Percentiles rank a stretch among this genome's conserved stretches.
These are phyloP conservation scores for Acanthopleura granulata DNA, from an alignment of 2,888 invertebrate genomes.

Conservation along the genomic window DNA sequence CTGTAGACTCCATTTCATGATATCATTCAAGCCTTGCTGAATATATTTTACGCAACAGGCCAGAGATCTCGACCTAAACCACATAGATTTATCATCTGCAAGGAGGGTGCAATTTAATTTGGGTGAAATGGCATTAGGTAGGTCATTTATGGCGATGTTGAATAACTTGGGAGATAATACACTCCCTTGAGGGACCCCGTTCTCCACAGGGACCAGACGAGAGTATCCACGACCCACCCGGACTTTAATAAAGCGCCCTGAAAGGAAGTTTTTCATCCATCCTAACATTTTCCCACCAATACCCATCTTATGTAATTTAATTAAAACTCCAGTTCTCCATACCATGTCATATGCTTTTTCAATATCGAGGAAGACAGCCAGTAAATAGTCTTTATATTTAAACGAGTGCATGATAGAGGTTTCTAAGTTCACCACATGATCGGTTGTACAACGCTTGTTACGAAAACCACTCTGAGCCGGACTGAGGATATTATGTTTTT, in stretches of 20 bases:
- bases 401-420: not conserved
- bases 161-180: slow-evolving; percentile 4
- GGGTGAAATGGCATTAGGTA: not conserved
- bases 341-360: slow-evolving; percentile 18
- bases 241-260: not conserved
- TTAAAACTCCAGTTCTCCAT: not conserved
- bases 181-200: slow-evolving; percentile 1
- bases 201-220: not conserved
- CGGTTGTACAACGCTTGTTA: not conserved
- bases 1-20: not conserved
- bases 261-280: not conserved
- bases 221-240: not conserved
- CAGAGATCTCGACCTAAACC: not conserved
- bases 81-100: slow-evolving; percentile 6
- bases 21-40: not conserved
- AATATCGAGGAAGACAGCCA: slow-evolving; percentile 13
- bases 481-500: not conserved
- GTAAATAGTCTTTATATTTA: not conserved
- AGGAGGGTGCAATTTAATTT: not conserved
- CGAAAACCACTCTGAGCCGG: slow-evolving; percentile 2
- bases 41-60: not conserved
- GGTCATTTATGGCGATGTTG: slow-evolving; percentile 5
- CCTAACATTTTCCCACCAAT: not conserved
- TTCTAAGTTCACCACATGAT: slow-evolving; percentile 9
- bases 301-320: not conserved